Evolutionary conservation across 1,140 invertebrate species (phyloP).

Genomic region (Tetramorium alpestre): DNA sequence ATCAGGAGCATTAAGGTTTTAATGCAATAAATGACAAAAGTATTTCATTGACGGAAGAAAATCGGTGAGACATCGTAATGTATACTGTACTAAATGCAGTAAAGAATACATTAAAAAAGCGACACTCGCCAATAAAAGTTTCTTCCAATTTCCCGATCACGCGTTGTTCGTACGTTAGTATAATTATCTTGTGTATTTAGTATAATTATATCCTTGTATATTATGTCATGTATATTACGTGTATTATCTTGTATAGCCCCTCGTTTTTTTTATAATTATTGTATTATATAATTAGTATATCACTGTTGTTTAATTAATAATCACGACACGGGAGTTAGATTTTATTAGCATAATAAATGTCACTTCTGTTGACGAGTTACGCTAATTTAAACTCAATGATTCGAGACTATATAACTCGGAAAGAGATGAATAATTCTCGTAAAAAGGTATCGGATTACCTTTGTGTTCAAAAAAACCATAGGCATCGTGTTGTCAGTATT

Average conservation of each 20-base stretch:
- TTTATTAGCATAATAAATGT: constrained; percentile 45
- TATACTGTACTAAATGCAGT: not conserved
- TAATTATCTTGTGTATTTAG: constrained; percentile 50
- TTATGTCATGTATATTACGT: constrained; percentile 49
- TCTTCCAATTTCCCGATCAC: constrained; percentile 51
- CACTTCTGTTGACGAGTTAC: constrained; percentile 24
- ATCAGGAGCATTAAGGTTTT: constrained; percentile 20
- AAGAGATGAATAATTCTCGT: constrained; percentile 17
- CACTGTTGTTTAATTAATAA: constrained; percentile 52
- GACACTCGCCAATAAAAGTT: constrained; percentile 22
- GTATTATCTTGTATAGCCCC: constrained; percentile 54
- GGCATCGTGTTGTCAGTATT: constrained; percentile 44
- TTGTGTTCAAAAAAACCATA: constrained; percentile 56
- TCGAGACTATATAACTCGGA: constrained; percentile 30
- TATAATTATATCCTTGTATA: constrained; percentile 47
- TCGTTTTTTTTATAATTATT: constrained; percentile 59
- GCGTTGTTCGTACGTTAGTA: constrained; percentile 42
- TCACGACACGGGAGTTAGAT: constrained; percentile 43
- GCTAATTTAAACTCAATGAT: constrained; percentile 27
- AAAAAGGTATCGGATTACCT: constrained; percentile 27
- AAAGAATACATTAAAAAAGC: not conserved
- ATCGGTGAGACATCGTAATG: constrained; percentile 24
- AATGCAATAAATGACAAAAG: constrained; percentile 43
- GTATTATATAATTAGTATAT: constrained; percentile 41
- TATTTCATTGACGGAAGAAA: constrained; percentile 45